Percentiles rank a stretch among this genome's conserved stretches.
Conservation (phyloP, 2,113 vertebrate species). For the Ptilonorhynchus violaceus region DNA sequence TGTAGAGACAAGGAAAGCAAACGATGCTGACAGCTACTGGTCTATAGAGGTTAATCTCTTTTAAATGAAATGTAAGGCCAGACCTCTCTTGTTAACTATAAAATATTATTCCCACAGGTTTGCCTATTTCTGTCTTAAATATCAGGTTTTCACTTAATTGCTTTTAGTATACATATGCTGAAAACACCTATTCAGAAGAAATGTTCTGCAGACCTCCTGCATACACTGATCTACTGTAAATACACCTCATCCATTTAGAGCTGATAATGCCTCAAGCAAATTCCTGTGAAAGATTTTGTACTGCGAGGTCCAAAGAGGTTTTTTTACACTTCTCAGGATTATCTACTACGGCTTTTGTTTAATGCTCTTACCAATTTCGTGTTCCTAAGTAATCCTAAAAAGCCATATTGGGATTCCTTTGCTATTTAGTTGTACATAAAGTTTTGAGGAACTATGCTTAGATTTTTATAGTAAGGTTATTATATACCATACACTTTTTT, state of each 20-base stretch:
- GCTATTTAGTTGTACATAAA: neutral
- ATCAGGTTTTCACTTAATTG: conserved; percentile 24
- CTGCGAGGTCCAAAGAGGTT: neutral
- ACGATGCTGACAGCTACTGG: neutral
- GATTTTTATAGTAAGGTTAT: neutral
- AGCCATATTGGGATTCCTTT: neutral
- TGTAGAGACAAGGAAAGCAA: neutral
- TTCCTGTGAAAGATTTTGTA: neutral
- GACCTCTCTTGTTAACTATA: conserved; percentile 38
- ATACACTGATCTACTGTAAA: neutral
- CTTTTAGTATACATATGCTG: neutral
- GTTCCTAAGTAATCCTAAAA: neutral
- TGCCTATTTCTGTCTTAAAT: conserved; percentile 34
- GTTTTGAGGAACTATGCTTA: neutral
- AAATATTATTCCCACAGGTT: conserved; percentile 7
- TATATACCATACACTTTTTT: neutral
- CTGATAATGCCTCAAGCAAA: neutral
- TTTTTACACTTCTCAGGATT: neutral
- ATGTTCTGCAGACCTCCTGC: neutral
- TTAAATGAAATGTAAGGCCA: neutral
- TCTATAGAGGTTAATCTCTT: conserved; percentile 36
- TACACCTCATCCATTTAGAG: neutral
- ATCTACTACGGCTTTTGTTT: neutral
- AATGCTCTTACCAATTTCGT: neutral
- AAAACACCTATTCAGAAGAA: neutral